A percentile compares a stretch with the other conserved stretches of the same genome.
These are phyloP conservation scores for Eulithis testata DNA, from an alignment of 2,888 invertebrate genomes.

Conservation along the genomic window DNA sequence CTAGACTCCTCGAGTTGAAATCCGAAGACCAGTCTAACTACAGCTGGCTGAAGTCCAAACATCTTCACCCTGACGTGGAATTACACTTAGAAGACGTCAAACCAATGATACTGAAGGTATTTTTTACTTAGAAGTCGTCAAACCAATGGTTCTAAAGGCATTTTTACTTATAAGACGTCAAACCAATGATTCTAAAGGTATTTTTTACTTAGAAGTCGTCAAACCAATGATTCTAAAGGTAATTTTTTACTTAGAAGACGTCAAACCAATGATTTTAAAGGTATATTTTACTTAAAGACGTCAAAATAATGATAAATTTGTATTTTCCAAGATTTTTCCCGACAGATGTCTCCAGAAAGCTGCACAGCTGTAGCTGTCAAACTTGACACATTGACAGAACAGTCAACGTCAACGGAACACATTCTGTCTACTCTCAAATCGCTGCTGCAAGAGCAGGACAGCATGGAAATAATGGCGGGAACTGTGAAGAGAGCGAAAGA, in stretches of 20 bases:
- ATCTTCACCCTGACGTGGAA: slow-evolving; percentile 35
- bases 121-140: slow-evolving; percentile 47
- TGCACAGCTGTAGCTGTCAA: slow-evolving; percentile 67
- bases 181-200: slow-evolving; percentile 57
- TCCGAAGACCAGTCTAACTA: slow-evolving; percentile 47
- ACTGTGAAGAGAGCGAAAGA: slow-evolving; percentile 53
- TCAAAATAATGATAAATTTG: slow-evolving; percentile 56
- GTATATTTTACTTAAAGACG: slow-evolving; percentile 49
- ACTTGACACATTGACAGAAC: slow-evolving; percentile 56
- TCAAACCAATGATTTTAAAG: slow-evolving; percentile 55
- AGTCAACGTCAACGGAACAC: slow-evolving; percentile 41
- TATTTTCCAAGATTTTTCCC: slow-evolving; percentile 26
- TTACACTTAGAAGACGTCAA: slow-evolving; percentile 50
- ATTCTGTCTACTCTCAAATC: slow-evolving; percentile 42
- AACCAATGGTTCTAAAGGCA: slow-evolving; percentile 57
- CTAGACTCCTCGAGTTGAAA: slow-evolving; percentile 44
- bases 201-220: slow-evolving; percentile 48
- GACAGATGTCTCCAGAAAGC: slow-evolving; percentile 63
- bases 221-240: slow-evolving; percentile 58
- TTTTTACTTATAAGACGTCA: slow-evolving; percentile 49
- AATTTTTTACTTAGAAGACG: slow-evolving; percentile 44
- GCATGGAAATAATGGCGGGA: slow-evolving; percentile 53
- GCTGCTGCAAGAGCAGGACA: slow-evolving; percentile 55
- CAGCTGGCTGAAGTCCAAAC: slow-evolving; percentile 55
- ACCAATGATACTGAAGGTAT: slow-evolving; percentile 57